phyloP scores from a whole-genome alignment of 2,888 invertebrate genomes.

The Hedychridium roseum region DNA sequence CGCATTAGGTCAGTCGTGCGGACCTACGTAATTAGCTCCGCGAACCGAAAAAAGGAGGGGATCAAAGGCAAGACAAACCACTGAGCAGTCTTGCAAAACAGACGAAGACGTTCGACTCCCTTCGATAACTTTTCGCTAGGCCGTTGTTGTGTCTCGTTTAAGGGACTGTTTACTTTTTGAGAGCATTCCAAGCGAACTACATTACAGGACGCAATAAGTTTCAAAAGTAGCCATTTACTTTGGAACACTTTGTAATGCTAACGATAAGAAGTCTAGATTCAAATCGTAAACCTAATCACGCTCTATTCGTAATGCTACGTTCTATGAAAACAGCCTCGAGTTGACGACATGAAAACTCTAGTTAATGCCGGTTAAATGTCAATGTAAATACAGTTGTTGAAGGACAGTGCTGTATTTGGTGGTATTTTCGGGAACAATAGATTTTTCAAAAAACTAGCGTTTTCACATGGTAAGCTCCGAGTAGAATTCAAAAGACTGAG shows the following conservation, averaged over 20 bases:
- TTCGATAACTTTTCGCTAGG: slow-evolving; percentile 34
- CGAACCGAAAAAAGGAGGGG: background rate
- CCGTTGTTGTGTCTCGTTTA: slow-evolving; percentile 31
- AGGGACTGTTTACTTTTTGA: slow-evolving; percentile 19
- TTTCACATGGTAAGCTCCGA: slow-evolving; percentile 24
- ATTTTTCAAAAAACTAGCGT: no score
- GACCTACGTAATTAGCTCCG: slow-evolving; percentile 50
- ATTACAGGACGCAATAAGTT: slow-evolving; percentile 31
- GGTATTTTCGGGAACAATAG: no score
- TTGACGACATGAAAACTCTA: no score
- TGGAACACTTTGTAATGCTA: slow-evolving; percentile 18
- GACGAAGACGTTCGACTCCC: slow-evolving; percentile 25
- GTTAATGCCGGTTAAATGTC: no score
- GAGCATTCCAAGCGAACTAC: slow-evolving; percentile 35
- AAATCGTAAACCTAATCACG: slow-evolving; percentile 32
- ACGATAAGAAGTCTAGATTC: slow-evolving; percentile 32
- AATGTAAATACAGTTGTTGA: no score
- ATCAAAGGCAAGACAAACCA: background rate
- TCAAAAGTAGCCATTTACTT: slow-evolving; percentile 17
- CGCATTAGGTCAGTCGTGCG: slow-evolving; percentile 63
- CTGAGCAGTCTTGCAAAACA: slow-evolving; percentile 20
- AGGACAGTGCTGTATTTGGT: no score
- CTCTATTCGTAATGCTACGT: slow-evolving; percentile 26
- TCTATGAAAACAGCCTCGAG: slow-evolving; percentile 35
- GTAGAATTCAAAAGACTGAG: slow-evolving; percentile 32